Evolutionary conservation across 2,113 vertebrate species (phyloP), one percentile per base, ranked within the genome.

Genomic region (Panthera tigris): DNA sequence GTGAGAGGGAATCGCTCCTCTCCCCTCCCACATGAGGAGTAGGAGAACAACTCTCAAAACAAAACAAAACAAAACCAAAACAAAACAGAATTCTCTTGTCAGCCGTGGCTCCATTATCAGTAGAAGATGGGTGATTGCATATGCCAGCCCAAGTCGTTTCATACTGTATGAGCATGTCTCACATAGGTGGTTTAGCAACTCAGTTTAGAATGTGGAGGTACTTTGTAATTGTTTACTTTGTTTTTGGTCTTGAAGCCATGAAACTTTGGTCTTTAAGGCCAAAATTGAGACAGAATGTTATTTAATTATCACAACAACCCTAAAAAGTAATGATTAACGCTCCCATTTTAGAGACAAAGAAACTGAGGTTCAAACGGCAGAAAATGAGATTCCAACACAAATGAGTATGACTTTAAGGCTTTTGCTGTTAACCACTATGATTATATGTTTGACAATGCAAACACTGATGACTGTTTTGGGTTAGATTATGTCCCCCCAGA

Each of bases 231-330:
- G 63, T 63, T 80, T 80, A 3, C 50, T 91, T 90, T 73, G 25
- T 13, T 83, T 96, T 89, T 78, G 48, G 55, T 74, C 45, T 95
- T 15, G 55, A 97, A 48, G n/a, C 48, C 63, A 89, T 86, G 65
- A 21, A 86, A 41, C 27, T 71, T 91, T 63, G 48, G 39, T 11
- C 27, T 39, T 63, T 0, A 23, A 33, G 36, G 65, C 23, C 27
- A 68, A 91, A 79, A 89, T 31, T 89, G 45, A 94, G 29, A 93
- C 16, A 48, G 7, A 68, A 66, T 80, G 0, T 25, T 71, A 39
- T 91, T 79, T 85, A 91, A 91, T 82, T 19, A 68, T 81, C 57
- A 82, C 23, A 89, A 76, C 36, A 83, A 69, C 3, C 0, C 15
- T 74, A 33, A 69, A 84, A 91, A 19, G 48, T 84, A 80, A 71